Conservation (phyloP, 2,113 vertebrate genomes). For the Nothoprocta pentlandii region DNA sequence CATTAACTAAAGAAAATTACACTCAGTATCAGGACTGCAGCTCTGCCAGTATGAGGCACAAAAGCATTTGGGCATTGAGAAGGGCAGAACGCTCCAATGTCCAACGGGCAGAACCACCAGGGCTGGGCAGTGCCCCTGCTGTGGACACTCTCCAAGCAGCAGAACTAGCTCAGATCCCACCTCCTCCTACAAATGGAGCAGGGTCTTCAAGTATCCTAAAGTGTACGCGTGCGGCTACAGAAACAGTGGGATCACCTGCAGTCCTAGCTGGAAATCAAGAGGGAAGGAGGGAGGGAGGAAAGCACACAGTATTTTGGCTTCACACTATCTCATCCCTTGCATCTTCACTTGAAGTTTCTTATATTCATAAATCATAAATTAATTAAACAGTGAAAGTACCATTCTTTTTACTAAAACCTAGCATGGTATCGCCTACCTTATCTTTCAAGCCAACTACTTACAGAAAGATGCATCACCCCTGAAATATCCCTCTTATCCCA, state of each 20-base stretch:
- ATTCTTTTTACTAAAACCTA: background rate
- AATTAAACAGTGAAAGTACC: background rate
- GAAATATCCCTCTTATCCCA: background rate
- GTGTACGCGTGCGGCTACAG: accelerated
- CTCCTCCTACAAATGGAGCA: background rate
- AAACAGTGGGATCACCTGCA: background rate
- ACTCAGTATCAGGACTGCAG: background rate
- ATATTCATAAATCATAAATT: background rate
- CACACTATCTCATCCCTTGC: background rate
- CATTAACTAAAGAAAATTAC: background rate
- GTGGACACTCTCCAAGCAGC: background rate
- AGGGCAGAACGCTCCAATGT: background rate
- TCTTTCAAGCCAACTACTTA: background rate
- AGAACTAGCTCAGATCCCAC: background rate
- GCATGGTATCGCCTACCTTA: background rate
- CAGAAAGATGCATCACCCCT: background rate
- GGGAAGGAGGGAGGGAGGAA: background rate
- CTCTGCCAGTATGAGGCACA: background rate
- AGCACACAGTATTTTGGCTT: background rate
- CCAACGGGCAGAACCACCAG: accelerated
- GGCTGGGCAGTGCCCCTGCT: background rate
- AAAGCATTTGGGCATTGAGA: background rate
- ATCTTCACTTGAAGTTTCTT: background rate
- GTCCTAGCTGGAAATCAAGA: background rate
- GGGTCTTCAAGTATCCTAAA: background rate